These are phyloP conservation scores for Protophormia terraenovae DNA, from an alignment of 2,888 invertebrate genomes.

Conservation along the genomic window DNA sequence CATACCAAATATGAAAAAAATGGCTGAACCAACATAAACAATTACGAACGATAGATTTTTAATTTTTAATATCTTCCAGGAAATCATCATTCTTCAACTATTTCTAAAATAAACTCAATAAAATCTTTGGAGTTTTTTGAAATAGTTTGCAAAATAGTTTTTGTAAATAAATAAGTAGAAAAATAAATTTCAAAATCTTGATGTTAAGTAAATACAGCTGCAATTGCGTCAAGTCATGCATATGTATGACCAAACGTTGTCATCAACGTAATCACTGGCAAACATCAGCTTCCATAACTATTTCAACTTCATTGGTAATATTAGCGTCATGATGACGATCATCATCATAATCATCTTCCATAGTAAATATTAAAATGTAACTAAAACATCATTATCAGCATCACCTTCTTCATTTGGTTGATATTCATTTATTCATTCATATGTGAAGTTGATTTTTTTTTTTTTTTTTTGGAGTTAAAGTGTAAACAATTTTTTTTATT, in stretches of 20 bases:
- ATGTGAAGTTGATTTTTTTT: conserved; percentile 42
- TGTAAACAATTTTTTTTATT: conserved; percentile 3
- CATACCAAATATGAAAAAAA: too few relatives aligned
- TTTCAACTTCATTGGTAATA: conserved; percentile 29
- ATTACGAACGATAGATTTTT: too few relatives aligned
- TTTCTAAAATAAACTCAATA: not conserved
- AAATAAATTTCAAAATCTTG: conserved; percentile 31
- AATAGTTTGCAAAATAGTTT: conserved; percentile 6
- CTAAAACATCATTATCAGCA: conserved; percentile 3
- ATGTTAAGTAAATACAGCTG: conserved; percentile 43
- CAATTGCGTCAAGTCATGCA: conserved; percentile 63
- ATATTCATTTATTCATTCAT: conserved; percentile 43
- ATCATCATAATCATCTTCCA: conserved; percentile 11
- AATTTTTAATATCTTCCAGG: not conserved
- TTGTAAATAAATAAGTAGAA: not conserved
- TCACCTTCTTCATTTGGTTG: not conserved
- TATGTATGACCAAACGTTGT: conserved; percentile 57
- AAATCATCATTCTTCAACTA: conserved; percentile 13
- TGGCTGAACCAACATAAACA: too few relatives aligned
- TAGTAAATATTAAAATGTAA: not conserved
- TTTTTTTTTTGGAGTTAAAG: conserved; percentile 4
- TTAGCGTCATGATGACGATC: not conserved
- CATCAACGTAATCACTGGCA: conserved; percentile 23
- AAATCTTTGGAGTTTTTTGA: not conserved
- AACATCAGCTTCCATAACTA: conserved; percentile 11